These are phyloP conservation scores for Phalera bucephala DNA, from an alignment of 2,888 invertebrate species.

Conservation along the genomic window DNA sequence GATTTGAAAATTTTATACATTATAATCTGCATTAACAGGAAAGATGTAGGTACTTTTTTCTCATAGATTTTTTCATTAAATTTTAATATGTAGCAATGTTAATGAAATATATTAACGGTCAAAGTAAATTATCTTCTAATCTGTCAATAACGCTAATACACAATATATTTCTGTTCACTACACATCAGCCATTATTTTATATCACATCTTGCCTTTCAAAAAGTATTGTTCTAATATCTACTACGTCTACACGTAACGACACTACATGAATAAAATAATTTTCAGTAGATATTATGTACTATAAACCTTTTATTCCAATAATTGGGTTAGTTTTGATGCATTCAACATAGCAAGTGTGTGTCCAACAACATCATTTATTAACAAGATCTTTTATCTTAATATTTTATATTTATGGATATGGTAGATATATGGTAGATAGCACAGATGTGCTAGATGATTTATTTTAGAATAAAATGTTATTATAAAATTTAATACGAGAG, in stretches of 20 bases:
- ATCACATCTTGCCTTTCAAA: slow-evolving; percentile 46
- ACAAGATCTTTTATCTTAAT: too few relatives aligned
- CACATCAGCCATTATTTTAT: slow-evolving; percentile 39
- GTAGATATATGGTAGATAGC: too few relatives aligned
- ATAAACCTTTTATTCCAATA: slow-evolving; percentile 4
- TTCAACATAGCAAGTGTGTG: too few relatives aligned
- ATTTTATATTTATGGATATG: too few relatives aligned
- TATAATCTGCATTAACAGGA: slow-evolving; percentile 14
- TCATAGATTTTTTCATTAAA: slow-evolving; percentile 21
- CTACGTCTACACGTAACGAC: slow-evolving; percentile 32
- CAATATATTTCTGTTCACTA: slow-evolving; percentile 31
- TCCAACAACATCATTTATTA: too few relatives aligned
- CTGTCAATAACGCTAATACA: slow-evolving; percentile 12
- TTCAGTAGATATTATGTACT: slow-evolving; percentile 2
- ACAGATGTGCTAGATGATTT: too few relatives aligned
- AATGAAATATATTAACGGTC: slow-evolving; percentile 30
- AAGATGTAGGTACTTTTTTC: slow-evolving; percentile 8
- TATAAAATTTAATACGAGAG: too few relatives aligned
- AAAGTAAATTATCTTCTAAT: slow-evolving; percentile 32
- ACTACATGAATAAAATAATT: slow-evolving; percentile 29
- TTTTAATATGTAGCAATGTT: slow-evolving; percentile 28
- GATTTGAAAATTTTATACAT: slow-evolving; percentile 11
- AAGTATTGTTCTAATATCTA: slow-evolving; percentile 25
- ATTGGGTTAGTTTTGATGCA: slow-evolving; percentile 6
- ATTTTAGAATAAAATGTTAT: too few relatives aligned